Conservation (phyloP, 2,113 vertebrate genomes). For the Phasianus colchicus region DNA sequence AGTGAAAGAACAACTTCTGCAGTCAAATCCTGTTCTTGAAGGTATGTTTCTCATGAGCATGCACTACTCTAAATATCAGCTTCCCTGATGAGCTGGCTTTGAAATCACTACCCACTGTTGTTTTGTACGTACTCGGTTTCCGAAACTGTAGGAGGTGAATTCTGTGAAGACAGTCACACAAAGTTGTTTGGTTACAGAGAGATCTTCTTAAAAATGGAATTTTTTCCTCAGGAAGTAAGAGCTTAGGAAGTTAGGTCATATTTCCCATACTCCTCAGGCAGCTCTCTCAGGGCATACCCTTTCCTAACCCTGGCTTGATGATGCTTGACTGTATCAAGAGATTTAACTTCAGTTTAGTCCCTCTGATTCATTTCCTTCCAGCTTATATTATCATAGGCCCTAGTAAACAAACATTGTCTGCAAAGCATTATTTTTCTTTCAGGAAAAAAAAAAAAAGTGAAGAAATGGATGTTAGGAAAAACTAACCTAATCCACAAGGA, state of each 20-base stretch:
- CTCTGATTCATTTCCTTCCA: slow-evolving; percentile 47
- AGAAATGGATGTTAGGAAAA: background rate
- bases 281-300: background rate
- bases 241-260: slow-evolving; percentile 23
- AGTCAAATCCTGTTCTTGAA: slow-evolving; percentile 98
- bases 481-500: background rate
- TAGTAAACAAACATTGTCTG: slow-evolving; percentile 36
- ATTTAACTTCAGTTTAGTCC: background rate
- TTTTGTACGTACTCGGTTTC: background rate
- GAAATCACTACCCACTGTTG: background rate
- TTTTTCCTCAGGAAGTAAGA: background rate
- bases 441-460: background rate
- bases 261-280: slow-evolving; percentile 1
- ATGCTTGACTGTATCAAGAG: slow-evolving; percentile 1
- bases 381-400: background rate
- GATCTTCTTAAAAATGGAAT: background rate
- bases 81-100: background rate
- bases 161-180: background rate
- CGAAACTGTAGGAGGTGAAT: background rate
- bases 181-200: background rate
- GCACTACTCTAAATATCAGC: background rate
- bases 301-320: background rate
- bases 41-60: slow-evolving; percentile 79
- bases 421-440: slow-evolving; percentile 23
- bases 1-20: slow-evolving; percentile 98